Base-by-base conservation (phyloP, 2,113 vertebrate genomes). In the Cinclus cinclus region DNA sequence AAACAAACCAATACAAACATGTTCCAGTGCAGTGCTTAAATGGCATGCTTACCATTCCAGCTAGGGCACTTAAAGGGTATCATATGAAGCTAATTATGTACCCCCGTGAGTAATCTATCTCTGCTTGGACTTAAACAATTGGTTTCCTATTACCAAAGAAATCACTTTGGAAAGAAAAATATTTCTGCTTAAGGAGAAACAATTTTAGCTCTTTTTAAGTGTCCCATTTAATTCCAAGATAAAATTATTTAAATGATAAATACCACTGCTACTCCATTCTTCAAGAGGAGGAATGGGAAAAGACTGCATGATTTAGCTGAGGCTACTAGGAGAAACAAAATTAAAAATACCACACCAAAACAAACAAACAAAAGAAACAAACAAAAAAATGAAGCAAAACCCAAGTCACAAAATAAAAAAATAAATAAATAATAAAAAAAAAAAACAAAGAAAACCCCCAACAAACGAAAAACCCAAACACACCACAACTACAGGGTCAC, bases 21-120 rank as follows among this genome's bases (percentile, higher is more conserved):
- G 88, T 95, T 89, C 49, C 87, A 94, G 31, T 77, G 77, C 44
- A 92, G 58, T 74, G 81, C 86, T 85, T 91, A 90, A 91, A 93
- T 65, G 63, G 60, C 24, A 92, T 55, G 80, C 80, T 90, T 92
- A 30, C 24, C 59, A 89, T 92, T 94, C 82, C 68, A 87, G 71
- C 30, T 55, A 58, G 50, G 60, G 77, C 67, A 88, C 78, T 90
- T 94, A 96, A 95, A 87, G 42, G 53, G 39, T 94, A 93, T 85
- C 64, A 55, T 84, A 65, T 92, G 65, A 68, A 87, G 70, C 9
- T 89, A 92, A 84, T 73, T 95, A 82, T 15, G 10, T 91, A 71
- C 41, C 77, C 41, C 23, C 79, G 44, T 79, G 64, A 86, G 87
- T 84, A 95, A 92, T 42, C 68, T 73, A 14, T 77, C 47, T 87